Base-by-base conservation (phyloP, 2,797 vertebrate genomes). In the Anabacerthia variegaticeps region DNA sequence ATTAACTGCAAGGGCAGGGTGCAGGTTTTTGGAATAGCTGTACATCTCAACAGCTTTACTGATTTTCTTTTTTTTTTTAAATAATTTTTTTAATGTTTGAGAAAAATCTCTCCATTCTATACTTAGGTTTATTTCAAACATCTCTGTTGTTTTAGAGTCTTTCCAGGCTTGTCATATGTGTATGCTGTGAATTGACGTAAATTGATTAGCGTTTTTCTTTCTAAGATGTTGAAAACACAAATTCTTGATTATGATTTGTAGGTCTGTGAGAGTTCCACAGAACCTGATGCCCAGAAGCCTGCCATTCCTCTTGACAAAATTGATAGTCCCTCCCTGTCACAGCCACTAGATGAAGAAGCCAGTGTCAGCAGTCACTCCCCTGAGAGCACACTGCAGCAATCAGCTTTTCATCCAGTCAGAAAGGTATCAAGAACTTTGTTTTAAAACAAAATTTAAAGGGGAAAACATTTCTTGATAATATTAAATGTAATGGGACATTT, bases 401-500 rank as follows among this genome's bases (percentile, higher is more conserved):
- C 97, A 46, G 77, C 97, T 89, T 96, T 97, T 11, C 97, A 92
- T 90, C 97, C 97, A 49, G 69, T 95, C 71, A 98, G 97, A 97
- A 98, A 98, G 98, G 98, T 98, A 98, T 71, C 85, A 86, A 80
- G 13, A 92, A n/a, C 13, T 71, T 85, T 10, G 43, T 67, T 46
- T 2, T 0, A 14, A 10, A 78, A 87, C 30, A 73, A 22, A n/a
- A n/a, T 34, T 18, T 32, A 39, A 78, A 74, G 19, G 14, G 18
- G 11, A 79, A 84, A 81, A 56, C 7, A 14, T 41, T 6, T 24
- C 55, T 92, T 58, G 15, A 23, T 87, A 54, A 58, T 62, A 46
- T 8, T 73, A 16, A 79, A 22, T 82, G 14, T 44, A 65, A 41
- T 14, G 62, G 44, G 39, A 23, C 22, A 28, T 87, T 91, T 88